Conservation (phyloP, 2,888 invertebrate genomes). For the Hydrotaea cyrtoneurina region DNA sequence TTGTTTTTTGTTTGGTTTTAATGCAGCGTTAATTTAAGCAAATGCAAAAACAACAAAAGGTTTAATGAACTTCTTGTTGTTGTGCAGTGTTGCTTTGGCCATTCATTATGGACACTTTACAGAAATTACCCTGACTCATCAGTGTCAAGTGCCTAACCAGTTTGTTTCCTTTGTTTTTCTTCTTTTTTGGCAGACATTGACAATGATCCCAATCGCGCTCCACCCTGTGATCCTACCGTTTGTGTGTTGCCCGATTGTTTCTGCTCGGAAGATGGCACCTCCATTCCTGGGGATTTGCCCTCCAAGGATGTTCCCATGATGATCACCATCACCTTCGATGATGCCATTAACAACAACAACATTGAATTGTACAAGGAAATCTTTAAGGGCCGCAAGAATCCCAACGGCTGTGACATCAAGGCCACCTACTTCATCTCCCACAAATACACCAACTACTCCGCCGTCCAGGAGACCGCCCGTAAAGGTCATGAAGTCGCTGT, state of each 20-base stretch:
- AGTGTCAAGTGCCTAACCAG: neutral
- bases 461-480: slow-evolving; percentile 94
- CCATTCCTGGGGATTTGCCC: slow-evolving; percentile 91
- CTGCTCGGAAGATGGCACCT: slow-evolving; percentile 95
- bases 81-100: neutral
- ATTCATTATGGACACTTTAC: neutral
- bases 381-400: slow-evolving; percentile 94
- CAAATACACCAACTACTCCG: slow-evolving; percentile 96
- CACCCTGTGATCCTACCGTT: slow-evolving; percentile 92
- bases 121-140: neutral
- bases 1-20: no score
- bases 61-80: slow-evolving; percentile 45
- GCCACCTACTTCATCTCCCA: slow-evolving; percentile 95
- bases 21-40: neutral
- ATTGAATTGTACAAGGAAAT: slow-evolving; percentile 96
- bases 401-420: slow-evolving; percentile 96
- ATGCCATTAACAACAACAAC: slow-evolving; percentile 97
- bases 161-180: slow-evolving; percentile 11
- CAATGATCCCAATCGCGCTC: slow-evolving; percentile 95
- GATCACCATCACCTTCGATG: slow-evolving; percentile 96
- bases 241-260: slow-evolving; percentile 95
- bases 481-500: slow-evolving; percentile 97
- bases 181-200: slow-evolving; percentile 88
- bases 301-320: slow-evolving; percentile 94
- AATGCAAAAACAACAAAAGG: slow-evolving; percentile 42